phyloP scores from a whole-genome alignment of 2,113 vertebrate species.

The Corvus cornix region DNA sequence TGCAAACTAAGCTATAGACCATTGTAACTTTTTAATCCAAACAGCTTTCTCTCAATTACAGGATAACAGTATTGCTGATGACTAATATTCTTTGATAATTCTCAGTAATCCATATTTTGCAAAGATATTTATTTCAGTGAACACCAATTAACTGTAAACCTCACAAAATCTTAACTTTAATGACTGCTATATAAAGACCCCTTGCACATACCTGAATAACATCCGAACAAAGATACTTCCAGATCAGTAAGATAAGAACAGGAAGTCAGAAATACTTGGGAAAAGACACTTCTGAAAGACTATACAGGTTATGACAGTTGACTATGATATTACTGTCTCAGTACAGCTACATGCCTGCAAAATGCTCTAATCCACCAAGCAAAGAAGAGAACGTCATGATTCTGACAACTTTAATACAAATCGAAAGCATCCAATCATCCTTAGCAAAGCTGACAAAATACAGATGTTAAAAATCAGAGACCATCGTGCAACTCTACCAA shows the following conservation, averaged over 20 bases:
- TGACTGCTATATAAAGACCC: background rate
- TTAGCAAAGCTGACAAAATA: background rate
- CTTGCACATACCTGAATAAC: background rate
- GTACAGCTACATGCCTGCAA: background rate
- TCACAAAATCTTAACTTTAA: background rate
- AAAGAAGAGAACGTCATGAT: background rate
- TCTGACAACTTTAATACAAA: slow-evolving; percentile 3
- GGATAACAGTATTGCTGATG: background rate
- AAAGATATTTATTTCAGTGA: background rate
- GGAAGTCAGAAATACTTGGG: background rate
- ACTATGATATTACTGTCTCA: background rate
- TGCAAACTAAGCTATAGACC: background rate
- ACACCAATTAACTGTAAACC: background rate
- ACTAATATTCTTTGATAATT: background rate
- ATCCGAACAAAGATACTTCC: background rate
- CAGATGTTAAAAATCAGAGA: background rate
- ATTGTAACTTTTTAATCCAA: background rate
- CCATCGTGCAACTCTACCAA: background rate
- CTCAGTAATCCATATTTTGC: background rate
- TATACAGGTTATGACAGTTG: background rate
- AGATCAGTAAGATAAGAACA: background rate
- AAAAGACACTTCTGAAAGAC: background rate
- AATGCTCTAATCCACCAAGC: background rate
- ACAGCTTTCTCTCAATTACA: background rate
- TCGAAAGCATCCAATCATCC: background rate